Evolutionary conservation across 1,140 invertebrate genomes (phyloP), one percentile per base, ranked within the genome.

Genomic region (Thrips palmi): DNA sequence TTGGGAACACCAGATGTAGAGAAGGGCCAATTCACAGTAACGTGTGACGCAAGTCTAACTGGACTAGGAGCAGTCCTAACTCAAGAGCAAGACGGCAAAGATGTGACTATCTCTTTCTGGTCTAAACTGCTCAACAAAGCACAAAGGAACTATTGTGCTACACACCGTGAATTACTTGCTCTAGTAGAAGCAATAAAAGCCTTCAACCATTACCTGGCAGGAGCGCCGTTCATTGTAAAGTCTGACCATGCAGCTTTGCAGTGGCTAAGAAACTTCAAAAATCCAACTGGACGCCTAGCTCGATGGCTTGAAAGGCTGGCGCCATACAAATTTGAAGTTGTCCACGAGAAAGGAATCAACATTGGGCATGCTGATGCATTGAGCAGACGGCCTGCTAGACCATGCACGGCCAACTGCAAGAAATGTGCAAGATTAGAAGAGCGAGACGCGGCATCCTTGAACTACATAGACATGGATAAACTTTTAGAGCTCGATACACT

Each of bases 81-180:
- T 27, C 54, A 57, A 30, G 32, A 37, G 3, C 6, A 33, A 6
- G 30, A 44, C 14, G 39, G 37, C 12, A 12, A 35, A 37, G 44
- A 47, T 27, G 27, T 40, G 7, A 48, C 52, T 1, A 49, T 63
- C 23, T 46, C 45, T 1, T 60, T 56, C 45, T 46, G 47, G n/a
- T 50, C 51, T 17, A 31, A 54, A 8, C 37, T 40, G 3, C 31
- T 63, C 7, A 39, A 23, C 18, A 29, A 40, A 10, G 6, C 40
- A 5, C 58, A 65, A 49, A 36, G 31, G 27, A 55, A 55, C 4
- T 64, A 54, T 40, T 34, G 44, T 2, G 46, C 47, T 1, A 58
- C 52, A 1, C 53, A 65, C 47, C 40, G 44, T 35, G 63, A 66
- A 51, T 49, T 47, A 28, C 42, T 65, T 15, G 60, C 55, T n/a